phyloP scores from a whole-genome alignment of 2,113 vertebrate genomes.

The Herpailurus yagouaroundi region DNA sequence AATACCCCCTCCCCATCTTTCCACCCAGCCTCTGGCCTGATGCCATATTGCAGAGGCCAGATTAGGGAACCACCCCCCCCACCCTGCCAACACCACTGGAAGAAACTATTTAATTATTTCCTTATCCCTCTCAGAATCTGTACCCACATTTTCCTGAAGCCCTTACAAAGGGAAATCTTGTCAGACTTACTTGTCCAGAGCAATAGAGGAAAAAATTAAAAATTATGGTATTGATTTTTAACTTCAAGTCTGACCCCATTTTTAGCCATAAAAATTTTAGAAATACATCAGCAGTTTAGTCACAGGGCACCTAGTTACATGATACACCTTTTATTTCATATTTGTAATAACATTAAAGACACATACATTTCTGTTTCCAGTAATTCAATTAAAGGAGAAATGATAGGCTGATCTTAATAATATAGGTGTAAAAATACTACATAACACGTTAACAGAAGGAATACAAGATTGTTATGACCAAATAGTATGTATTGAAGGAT shows the following conservation, averaged over 20 bases:
- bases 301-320: neutral
- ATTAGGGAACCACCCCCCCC: neutral
- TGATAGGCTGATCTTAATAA: neutral
- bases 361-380: neutral
- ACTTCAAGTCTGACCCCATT: neutral
- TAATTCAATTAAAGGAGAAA: neutral
- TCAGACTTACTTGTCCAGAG: neutral
- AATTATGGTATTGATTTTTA: neutral
- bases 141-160: neutral
- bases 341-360: neutral
- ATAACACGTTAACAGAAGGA: neutral
- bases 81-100: too few species aligned
- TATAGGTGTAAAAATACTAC: neutral
- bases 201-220: neutral
- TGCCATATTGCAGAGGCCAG: neutral
- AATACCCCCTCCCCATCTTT: neutral
- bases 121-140: neutral
- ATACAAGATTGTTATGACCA: neutral
- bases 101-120: fast-evolving
- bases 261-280: neutral
- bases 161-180: neutral
- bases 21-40: neutral
- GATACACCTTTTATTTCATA: neutral
- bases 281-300: neutral
- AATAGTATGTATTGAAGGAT: neutral